These are phyloP conservation scores for Poeciliopsis turneri DNA, from an alignment of 2,797 vertebrate genomes.

Conservation along the genomic window DNA sequence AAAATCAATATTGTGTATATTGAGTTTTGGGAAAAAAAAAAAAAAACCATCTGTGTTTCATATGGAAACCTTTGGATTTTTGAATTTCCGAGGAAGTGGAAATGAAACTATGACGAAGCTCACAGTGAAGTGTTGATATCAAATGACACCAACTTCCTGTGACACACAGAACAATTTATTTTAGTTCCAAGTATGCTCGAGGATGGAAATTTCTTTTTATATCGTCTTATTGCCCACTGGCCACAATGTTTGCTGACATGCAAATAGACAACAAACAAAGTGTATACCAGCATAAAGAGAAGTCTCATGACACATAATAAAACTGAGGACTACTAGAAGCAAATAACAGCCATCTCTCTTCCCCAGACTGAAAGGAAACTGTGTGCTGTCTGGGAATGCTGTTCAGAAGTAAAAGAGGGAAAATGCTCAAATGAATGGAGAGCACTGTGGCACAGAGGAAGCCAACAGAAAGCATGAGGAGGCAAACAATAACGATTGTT, in stretches of 20 bases:
- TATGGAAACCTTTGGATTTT: no score
- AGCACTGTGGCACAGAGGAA: constrained; percentile 40
- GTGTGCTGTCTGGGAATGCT: constrained; percentile 24
- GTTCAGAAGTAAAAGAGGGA: constrained; percentile 21
- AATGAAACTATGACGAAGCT: not conserved
- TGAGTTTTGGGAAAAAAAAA: not conserved
- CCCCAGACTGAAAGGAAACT: constrained; percentile 14
- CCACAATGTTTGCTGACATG: not conserved
- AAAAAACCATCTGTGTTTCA: not conserved
- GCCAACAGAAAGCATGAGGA: constrained; percentile 25
- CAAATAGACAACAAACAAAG: not conserved
- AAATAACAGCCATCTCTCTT: constrained; percentile 29
- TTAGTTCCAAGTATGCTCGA: not conserved
- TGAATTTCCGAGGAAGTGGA: not conserved
- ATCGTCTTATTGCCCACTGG: not conserved
- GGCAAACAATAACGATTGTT: constrained; percentile 34
- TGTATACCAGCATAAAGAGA: not conserved
- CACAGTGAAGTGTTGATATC: not conserved
- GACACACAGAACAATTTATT: not conserved
- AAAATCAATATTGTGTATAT: not conserved
- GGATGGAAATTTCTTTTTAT: not conserved
- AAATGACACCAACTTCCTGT: not conserved
- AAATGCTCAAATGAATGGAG: constrained; percentile 24
- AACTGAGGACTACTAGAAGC: not conserved
- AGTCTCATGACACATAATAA: constrained; percentile 4